Conservation (phyloP, 2,888 invertebrate species). For the Camponotus fellah region DNA sequence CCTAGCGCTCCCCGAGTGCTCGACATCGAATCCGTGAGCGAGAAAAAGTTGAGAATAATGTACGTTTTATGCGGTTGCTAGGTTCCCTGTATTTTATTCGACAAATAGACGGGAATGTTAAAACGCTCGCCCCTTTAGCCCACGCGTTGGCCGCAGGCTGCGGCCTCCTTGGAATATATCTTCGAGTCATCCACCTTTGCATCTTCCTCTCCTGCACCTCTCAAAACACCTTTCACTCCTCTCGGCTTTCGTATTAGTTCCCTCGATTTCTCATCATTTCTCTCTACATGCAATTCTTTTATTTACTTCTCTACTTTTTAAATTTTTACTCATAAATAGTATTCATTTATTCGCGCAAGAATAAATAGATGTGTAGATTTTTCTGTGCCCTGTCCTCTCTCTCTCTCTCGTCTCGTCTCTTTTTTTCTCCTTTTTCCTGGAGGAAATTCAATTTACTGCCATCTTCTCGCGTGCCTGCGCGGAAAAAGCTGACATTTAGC, state of each 20-base stretch:
- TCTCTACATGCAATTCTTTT: neutral
- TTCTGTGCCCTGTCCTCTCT: neutral
- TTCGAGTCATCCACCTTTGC: neutral
- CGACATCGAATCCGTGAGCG: slow-evolving; percentile 53
- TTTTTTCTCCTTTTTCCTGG: slow-evolving; percentile 5
- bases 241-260: neutral
- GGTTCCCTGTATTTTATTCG: slow-evolving; percentile 69
- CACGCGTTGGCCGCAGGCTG: slow-evolving; percentile 3
- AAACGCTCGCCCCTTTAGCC: slow-evolving; percentile 11
- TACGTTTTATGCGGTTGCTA: slow-evolving; percentile 71
- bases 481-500: slow-evolving; percentile 71
- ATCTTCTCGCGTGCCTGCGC: slow-evolving; percentile 63
- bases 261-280: neutral
- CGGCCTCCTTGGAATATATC: slow-evolving; percentile 23
- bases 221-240: neutral
- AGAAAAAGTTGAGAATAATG: slow-evolving; percentile 76
- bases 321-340: neutral
- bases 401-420: neutral
- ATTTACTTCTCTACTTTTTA: neutral
- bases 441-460: slow-evolving; percentile 71
- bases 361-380: slow-evolving; percentile 30
- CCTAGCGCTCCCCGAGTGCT: slow-evolving; percentile 64
- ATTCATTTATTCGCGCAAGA: neutral
- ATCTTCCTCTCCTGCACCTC: neutral
- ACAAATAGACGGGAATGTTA: slow-evolving; percentile 70